Base-by-base conservation (phyloP, 2,888 invertebrate genomes). In the Euzetes globulus region DNA sequence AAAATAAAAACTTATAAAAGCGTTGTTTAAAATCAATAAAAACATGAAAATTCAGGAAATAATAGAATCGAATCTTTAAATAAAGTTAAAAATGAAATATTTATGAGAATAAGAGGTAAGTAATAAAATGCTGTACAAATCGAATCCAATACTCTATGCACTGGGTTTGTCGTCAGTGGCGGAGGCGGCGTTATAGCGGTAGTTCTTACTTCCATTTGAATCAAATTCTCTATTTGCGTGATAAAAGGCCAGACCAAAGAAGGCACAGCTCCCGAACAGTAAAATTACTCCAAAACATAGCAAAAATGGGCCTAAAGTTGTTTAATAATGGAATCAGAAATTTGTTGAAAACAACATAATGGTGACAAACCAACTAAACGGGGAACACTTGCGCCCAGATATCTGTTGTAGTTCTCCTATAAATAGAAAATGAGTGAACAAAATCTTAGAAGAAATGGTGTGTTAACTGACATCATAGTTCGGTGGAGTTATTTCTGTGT, bases 401-500 rank as follows among this genome's bases (percentile, higher is more conserved):
- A 79, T 50, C 79, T 71, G 19, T 78, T 76, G 71, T 79, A 79
- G 68, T 79, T 78, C 17, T 76, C 76, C 74, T 74, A 33, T 37
- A 37, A 27, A 27, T 52, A 27, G 1, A 27, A 1, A 27, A 1
- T 27, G 29, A 27, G 27, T 17, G 13, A n/a, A 50, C 4, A 50
- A 6, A 50, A 50, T n/a, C 17, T 19, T 17, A 19, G 50, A 17
- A 58, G 27, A 27, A 27, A 1, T 22, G 58, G 29, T 27, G 1
- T 2, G 4, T 27, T 29, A 1, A 33, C 47, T 70, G n/a, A 74
- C 79, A 17, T 78, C 79, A 25, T 74, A 78, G 55, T 78, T 77
- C n/a, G 76, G 77, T 58, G 79, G 79, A 13, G 79, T 76, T 11
- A 79, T 74, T 68, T 79, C 79, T 0, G 79, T 79, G 72, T 77